Conservation (phyloP, 1,140 invertebrate genomes). For the Apis laboriosa region DNA sequence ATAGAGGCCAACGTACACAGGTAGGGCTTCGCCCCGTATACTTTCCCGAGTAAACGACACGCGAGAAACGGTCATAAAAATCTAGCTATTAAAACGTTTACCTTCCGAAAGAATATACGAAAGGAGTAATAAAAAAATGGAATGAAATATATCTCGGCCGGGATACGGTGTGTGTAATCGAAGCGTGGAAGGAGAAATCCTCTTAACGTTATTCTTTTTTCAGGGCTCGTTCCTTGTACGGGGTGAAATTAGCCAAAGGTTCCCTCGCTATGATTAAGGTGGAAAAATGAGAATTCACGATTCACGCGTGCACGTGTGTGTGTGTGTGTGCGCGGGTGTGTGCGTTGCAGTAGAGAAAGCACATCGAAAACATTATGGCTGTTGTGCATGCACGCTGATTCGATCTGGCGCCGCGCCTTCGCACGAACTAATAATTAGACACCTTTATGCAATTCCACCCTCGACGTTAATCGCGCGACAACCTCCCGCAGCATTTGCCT, state of each 20-base stretch:
- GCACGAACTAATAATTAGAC: conserved; percentile 76
- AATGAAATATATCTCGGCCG: not conserved
- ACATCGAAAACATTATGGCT: conserved; percentile 72
- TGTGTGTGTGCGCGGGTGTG: not conserved
- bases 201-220: not conserved
- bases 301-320: not conserved
- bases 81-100: conserved; percentile 32
- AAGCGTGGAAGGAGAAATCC: not conserved
- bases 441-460: conserved; percentile 70
- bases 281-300: conserved; percentile 35
- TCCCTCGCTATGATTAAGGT: conserved; percentile 46
- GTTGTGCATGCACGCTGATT: conserved; percentile 72
- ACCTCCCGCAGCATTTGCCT: conserved; percentile 11
- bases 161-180: not conserved
- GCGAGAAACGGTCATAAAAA: conserved; percentile 40
- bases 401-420: conserved; percentile 73
- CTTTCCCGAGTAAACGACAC: conserved; percentile 24
- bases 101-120: not conserved
- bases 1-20: conserved; percentile 32
- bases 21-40: conserved; percentile 17
- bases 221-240: not conserved
- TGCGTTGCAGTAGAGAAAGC: conserved; percentile 52
- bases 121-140: not conserved
- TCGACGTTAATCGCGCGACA: conserved; percentile 38
- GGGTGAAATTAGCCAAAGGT: conserved; percentile 45